These are phyloP conservation scores for Scaptomyza tumidula DNA, from an alignment of 2,888 invertebrate species.

Conservation along the genomic window DNA sequence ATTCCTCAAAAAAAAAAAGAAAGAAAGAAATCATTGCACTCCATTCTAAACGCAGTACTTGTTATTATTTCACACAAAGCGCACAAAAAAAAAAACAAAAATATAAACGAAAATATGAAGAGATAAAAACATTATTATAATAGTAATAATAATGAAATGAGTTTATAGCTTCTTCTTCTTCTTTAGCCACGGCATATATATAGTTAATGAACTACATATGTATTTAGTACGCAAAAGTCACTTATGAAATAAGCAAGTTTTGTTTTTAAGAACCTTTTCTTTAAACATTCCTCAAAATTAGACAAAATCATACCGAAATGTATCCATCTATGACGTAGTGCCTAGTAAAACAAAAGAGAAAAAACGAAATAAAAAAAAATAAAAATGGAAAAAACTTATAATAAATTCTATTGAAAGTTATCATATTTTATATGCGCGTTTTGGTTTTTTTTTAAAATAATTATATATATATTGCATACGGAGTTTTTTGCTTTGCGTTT, in stretches of 20 bases:
- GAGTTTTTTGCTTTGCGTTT: conserved; percentile 45
- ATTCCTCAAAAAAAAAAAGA: neutral
- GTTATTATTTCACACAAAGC: conserved; percentile 59
- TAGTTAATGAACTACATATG: conserved; percentile 47
- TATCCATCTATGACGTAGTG: conserved; percentile 20
- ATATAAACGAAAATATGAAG: conserved; percentile 2
- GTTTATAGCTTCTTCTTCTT: conserved; percentile 9
- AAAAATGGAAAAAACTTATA: neutral
- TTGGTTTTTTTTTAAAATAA: conserved; percentile 20
- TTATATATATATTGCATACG: conserved; percentile 15
- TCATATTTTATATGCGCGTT: conserved; percentile 16
- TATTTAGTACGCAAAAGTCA: conserved; percentile 78
- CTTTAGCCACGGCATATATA: conserved; percentile 25
- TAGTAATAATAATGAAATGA: conserved; percentile 4
- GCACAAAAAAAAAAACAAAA: too few relatives aligned
- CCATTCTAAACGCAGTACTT: conserved; percentile 54
- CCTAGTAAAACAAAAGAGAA: conserved; percentile 13
- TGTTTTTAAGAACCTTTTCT: conserved; percentile 44
- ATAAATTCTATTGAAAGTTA: conserved; percentile 11
- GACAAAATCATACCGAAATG: conserved; percentile 10
- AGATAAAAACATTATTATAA: conserved; percentile 7
- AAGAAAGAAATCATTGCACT: conserved; percentile 25
- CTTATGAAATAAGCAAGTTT: conserved; percentile 77
- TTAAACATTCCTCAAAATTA: conserved; percentile 5
- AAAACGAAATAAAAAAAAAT: conserved; percentile 20